Conservation (phyloP, 2,797 vertebrate genomes). For the Allobates femoralis region DNA sequence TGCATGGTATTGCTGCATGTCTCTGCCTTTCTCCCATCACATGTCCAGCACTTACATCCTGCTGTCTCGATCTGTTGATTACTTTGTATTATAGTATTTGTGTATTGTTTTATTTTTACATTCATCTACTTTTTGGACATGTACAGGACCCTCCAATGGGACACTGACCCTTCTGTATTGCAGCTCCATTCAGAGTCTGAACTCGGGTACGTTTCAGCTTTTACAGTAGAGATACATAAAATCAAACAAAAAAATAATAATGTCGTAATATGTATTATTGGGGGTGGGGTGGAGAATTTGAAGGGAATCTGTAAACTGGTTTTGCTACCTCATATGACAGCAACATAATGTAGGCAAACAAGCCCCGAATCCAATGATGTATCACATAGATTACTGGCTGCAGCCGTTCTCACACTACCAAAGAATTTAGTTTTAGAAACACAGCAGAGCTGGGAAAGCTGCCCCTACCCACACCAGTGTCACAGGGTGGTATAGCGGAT, state of each 20-base stretch:
- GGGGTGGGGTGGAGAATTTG: no score
- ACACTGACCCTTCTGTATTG: conserved; percentile 98
- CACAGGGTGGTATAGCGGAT: no score
- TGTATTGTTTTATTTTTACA: not conserved
- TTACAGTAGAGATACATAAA: not conserved
- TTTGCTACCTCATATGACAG: no score
- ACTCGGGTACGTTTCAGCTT: conserved; percentile 87
- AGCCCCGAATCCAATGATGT: no score
- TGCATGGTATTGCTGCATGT: not conserved
- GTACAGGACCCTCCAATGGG: conserved; percentile 97
- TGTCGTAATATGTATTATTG: not conserved
- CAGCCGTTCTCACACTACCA: no score
- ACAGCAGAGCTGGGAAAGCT: no score
- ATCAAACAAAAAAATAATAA: no score
- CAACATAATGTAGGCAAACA: no score
- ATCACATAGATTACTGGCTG: no score
- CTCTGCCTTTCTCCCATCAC: conserved; percentile 8
- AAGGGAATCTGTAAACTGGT: no score
- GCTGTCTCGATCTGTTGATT: not conserved
- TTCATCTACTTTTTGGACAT: conserved; percentile 77
- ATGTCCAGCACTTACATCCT: conserved; percentile 6
- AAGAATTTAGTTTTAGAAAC: no score
- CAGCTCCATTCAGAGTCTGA: conserved; percentile 98
- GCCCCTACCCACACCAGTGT: no score
- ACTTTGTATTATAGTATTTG: conserved; percentile 9